Evolutionary conservation across 2,113 vertebrate genomes (phyloP).

Genomic region (Symphodus melops): DNA sequence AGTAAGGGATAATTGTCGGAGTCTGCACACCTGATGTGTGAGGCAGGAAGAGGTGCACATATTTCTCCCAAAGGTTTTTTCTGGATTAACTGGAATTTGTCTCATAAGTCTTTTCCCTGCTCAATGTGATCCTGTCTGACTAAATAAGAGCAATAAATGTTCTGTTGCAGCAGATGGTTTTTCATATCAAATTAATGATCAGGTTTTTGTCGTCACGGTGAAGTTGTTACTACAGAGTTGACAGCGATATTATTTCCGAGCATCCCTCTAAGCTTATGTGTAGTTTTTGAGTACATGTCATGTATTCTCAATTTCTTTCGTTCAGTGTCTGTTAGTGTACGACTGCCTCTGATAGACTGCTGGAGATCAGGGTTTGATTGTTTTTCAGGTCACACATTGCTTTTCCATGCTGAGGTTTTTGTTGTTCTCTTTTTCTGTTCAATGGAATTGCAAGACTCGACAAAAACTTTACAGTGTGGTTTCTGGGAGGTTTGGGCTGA

Average conservation of each 20-base stretch:
- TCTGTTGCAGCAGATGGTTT: slow-evolving; percentile 43
- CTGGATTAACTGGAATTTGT: slow-evolving; percentile 39
- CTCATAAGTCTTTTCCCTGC: slow-evolving; percentile 30
- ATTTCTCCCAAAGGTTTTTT: slow-evolving; percentile 24
- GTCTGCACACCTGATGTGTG: slow-evolving; percentile 27
- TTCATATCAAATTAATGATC: slow-evolving; percentile 45
- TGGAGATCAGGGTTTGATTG: no score
- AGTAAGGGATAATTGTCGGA: slow-evolving; percentile 53
- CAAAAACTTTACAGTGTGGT: no score
- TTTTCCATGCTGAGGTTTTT: no score
- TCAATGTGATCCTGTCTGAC: slow-evolving; percentile 14
- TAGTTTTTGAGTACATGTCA: background rate
- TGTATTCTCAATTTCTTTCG: background rate
- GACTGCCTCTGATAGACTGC: no score
- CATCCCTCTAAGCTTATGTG: background rate
- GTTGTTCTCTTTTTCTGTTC: no score
- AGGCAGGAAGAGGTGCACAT: slow-evolving; percentile 22
- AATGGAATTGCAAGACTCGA: no score
- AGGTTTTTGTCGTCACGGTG: slow-evolving; percentile 1
- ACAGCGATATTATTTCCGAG: slow-evolving; percentile 1
- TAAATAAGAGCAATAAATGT: slow-evolving; percentile 19
- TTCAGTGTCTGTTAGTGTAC: no score
- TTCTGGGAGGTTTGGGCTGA: no score
- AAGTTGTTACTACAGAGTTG: slow-evolving; percentile 13
- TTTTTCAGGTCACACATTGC: no score